Base-by-base conservation (phyloP, 2,888 invertebrate species). In the Polydrusus pterygomalis region DNA sequence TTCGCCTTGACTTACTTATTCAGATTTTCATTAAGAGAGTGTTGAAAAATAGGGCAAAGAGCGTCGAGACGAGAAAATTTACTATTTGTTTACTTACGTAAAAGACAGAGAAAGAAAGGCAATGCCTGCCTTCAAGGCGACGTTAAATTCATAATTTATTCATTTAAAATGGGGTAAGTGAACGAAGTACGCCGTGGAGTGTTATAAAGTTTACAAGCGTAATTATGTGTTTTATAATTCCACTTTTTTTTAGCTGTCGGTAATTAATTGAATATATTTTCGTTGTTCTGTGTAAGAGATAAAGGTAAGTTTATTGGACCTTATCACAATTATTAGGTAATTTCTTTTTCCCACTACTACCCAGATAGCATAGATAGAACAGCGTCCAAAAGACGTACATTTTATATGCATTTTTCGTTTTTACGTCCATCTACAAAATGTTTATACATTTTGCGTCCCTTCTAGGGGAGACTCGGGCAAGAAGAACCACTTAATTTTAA, bases 1-100 rank as follows among this genome's bases (percentile, higher is more conserved):
- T 88, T 88, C 86, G 88, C 88, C 88, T 88, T 88, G 88, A 87
- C 88, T 87, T 85, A 87, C 86, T 88, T 79, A 77, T 78, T 86
- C 83, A 84, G 86, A 87, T 86, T 87, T 87, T 87, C 87, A 87
- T 87, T 87, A 87, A 78, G 78, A 70, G 75, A 73, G 78, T 73
- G 78, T 78, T 78, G 76, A 78, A 78, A 78, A 76, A 78, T 78
- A 74, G 78, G 76, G 76, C 78, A 70, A 60, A 64, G 78, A 78
- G 70, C 73, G 69, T 67, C 78, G 75, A 73, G 82, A 80, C 80
- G 83, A 82, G 82, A 82, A 83, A 82, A 84, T 83, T 84, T 82
- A 83, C 84, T 83, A 84, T 84, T 83, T 83, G 83, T 83, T 83
- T 82, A 83, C 83, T 81, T 79, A 81, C 81, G 77, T 82, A 79